Base-by-base conservation (phyloP, 2,888 invertebrate genomes). In the Heliconius charithonia region DNA sequence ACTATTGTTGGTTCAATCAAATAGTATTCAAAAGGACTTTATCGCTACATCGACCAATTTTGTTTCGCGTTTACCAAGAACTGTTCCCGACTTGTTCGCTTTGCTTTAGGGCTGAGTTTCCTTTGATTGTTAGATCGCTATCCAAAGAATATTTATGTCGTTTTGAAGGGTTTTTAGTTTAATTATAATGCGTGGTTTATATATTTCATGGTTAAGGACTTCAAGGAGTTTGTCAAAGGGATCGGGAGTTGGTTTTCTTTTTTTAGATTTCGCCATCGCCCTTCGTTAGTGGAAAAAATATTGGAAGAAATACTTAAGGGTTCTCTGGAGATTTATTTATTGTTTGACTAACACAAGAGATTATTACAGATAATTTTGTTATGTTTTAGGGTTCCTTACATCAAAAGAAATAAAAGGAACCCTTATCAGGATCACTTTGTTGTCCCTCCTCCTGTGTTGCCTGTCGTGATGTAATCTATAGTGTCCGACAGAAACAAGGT, bases 101-200 rank as follows among this genome's bases (percentile, higher is more conserved):
- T 9, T 0, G 41, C 41, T 6, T 37, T 75, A 80, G 16, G 63
- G 41, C 29, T 67, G n/a, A 75, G 22, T 51, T 74, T 81, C n/a
- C 65, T 71, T 4, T 76, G 59, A n/a, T 19, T 67, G 22, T 77
- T 16, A 16, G 7, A 32, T 56, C 9, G 41, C 56, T 56, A n/a
- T 51, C 32, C 66, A 41, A 16, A 9, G 16, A 32, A 16, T 29
- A n/a, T 62, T 62, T 32, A 51, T 78, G 75, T 65, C 27, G 32
- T 63, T 62, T 80, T 72, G 67, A 75, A 78, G 78, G 63, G 76
- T 76, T 78, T 80, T 80, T 78, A 81, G 81, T 79, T 81, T 82
- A 82, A 82, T 82, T 82, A 81, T 81, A 76, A 82, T 78, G 82
- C 81, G 78, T 81, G 78, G 79, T 78, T 80, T 79, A 76, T 77